Conservation (phyloP, 2,888 invertebrate species). For the Catocala sponsa region DNA sequence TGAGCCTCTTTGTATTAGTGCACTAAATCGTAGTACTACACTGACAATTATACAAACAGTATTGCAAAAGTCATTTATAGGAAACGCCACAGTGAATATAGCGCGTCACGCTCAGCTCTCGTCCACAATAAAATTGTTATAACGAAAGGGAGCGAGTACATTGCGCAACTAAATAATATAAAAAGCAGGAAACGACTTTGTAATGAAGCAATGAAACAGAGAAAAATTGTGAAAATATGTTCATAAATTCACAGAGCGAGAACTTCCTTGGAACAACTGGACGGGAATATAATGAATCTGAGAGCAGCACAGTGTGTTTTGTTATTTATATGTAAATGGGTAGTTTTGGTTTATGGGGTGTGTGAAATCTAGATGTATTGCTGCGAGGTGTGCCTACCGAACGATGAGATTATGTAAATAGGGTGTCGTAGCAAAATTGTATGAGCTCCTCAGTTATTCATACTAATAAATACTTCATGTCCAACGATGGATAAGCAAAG, state of each 20-base stretch:
- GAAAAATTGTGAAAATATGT: constrained; percentile 25
- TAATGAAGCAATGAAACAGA: constrained; percentile 18
- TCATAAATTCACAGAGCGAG: constrained; percentile 10
- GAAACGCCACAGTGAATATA: constrained; percentile 35
- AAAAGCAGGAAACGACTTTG: constrained; percentile 28
- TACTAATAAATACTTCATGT: too few species aligned
- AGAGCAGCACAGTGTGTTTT: not conserved
- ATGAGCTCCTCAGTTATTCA: too few species aligned
- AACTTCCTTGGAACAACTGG: constrained; percentile 6
- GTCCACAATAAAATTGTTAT: constrained; percentile 47
- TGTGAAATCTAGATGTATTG: too few species aligned
- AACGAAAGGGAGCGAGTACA: constrained; percentile 49
- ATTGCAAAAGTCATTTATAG: constrained; percentile 55
- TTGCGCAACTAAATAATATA: constrained; percentile 35
- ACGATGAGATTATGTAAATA: too few species aligned
- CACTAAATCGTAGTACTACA: too few species aligned
- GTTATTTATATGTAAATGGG: not conserved
- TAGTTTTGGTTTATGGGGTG: too few species aligned
- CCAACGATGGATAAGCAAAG: too few species aligned
- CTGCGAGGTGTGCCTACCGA: too few species aligned
- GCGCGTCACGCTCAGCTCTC: constrained; percentile 58
- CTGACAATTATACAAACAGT: constrained; percentile 15
- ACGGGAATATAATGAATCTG: constrained; percentile 4
- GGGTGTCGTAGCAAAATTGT: too few species aligned
- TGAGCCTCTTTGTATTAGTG: too few species aligned